Evolutionary conservation across 2,888 invertebrate species (phyloP).

Genomic region (Operophtera brumata): DNA sequence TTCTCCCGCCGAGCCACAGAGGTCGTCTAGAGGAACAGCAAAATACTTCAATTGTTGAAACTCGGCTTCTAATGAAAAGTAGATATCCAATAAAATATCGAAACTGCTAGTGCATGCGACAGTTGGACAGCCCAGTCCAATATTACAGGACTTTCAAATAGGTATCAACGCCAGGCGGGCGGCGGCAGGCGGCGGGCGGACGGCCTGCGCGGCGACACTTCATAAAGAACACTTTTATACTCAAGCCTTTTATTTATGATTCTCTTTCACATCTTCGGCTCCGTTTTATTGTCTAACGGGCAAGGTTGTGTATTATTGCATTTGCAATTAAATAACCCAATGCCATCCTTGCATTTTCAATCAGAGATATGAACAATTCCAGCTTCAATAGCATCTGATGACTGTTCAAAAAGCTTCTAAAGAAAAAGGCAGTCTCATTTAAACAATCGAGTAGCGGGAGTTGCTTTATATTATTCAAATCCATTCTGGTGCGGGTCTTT

Average conservation of each 20-base stretch:
- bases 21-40: too few relatives aligned
- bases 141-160: slow-evolving; percentile 77
- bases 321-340: slow-evolving; percentile 49
- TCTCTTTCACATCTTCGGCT: slow-evolving; percentile 69
- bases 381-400: neutral
- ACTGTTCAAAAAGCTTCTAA: slow-evolving; percentile 14
- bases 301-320: slow-evolving; percentile 55
- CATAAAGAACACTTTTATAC: slow-evolving; percentile 79
- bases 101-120: slow-evolving; percentile 41
- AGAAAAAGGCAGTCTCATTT: slow-evolving; percentile 23
- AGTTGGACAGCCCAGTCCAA: slow-evolving; percentile 55
- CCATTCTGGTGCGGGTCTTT: slow-evolving; percentile 67
- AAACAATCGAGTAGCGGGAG: slow-evolving; percentile 38
- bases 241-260: slow-evolving; percentile 77
- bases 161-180: slow-evolving; percentile 68
- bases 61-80: slow-evolving; percentile 9
- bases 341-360: slow-evolving; percentile 8
- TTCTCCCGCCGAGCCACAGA: too few relatives aligned
- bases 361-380: slow-evolving; percentile 2
- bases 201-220: slow-evolving; percentile 70
- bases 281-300: slow-evolving; percentile 65
- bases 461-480: slow-evolving; percentile 75
- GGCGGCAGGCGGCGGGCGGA: slow-evolving; percentile 41
- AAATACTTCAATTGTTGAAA: neutral
- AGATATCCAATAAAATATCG: slow-evolving; percentile 45